phyloP scores from a whole-genome alignment of 2,797 vertebrate genomes.

The Clarias pachynema region DNA sequence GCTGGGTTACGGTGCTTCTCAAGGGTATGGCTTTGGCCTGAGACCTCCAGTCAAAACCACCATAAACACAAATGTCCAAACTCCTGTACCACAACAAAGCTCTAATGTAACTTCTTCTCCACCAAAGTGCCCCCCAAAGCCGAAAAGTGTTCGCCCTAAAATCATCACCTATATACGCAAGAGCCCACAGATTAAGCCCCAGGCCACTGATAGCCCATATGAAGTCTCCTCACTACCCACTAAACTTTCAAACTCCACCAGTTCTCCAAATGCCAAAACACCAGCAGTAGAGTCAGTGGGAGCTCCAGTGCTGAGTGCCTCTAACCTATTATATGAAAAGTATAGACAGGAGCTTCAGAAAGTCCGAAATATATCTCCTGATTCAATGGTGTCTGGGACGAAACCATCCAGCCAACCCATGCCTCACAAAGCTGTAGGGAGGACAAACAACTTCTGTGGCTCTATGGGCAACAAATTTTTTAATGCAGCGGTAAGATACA shows the following conservation, averaged over 20 bases:
- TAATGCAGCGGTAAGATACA: slow-evolving; percentile 65
- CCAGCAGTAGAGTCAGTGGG: slow-evolving; percentile 69
- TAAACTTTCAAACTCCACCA: slow-evolving; percentile 67
- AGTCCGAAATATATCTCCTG: slow-evolving; percentile 76
- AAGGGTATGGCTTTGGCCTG: slow-evolving; percentile 77
- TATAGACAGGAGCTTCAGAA: slow-evolving; percentile 89
- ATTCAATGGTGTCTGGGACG: slow-evolving; percentile 81
- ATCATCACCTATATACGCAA: slow-evolving; percentile 98
- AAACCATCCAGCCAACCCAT: slow-evolving; percentile 83
- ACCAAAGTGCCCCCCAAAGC: slow-evolving; percentile 80
- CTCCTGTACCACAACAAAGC: slow-evolving; percentile 80
- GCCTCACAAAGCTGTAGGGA: slow-evolving; percentile 79
- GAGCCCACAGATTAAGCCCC: slow-evolving; percentile 85
- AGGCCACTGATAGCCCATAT: slow-evolving; percentile 77
- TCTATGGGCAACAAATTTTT: slow-evolving; percentile 71
- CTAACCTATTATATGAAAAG: slow-evolving; percentile 85
- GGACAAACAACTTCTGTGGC: slow-evolving; percentile 79
- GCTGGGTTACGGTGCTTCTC: slow-evolving; percentile 66
- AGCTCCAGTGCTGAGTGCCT: slow-evolving; percentile 72
- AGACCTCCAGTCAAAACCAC: slow-evolving; percentile 86
- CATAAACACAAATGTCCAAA: slow-evolving; percentile 85
- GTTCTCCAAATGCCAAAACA: slow-evolving; percentile 58
- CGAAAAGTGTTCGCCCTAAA: slow-evolving; percentile 94
- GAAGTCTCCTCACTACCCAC: slow-evolving; percentile 83
- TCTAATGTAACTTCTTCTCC: slow-evolving; percentile 72